Conservation (phyloP, 1,140 invertebrate genomes). For the Drosophila sp. region DNA sequence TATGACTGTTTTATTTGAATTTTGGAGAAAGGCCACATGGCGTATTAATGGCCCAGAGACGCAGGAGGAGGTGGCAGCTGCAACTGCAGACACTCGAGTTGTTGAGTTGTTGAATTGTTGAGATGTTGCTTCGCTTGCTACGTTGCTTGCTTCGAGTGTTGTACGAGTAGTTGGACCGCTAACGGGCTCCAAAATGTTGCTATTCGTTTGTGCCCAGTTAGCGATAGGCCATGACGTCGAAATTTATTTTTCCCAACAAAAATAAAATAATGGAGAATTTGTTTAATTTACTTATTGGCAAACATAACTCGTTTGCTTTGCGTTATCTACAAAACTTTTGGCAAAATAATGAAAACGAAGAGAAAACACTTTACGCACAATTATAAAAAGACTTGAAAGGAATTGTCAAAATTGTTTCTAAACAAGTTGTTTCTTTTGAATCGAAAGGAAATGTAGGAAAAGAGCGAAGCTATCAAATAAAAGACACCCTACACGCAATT, state of each 20-base stretch:
- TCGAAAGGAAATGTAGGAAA: not conserved
- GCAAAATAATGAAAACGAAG: slow-evolving; percentile 10
- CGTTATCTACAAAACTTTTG: slow-evolving; percentile 48
- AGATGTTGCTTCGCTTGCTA: slow-evolving; percentile 15
- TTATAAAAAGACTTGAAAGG: slow-evolving; percentile 32
- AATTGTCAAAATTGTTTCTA: slow-evolving; percentile 15
- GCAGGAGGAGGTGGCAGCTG: slow-evolving; percentile 18
- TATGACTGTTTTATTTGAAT: slow-evolving; percentile 79
- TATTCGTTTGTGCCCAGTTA: slow-evolving; percentile 31
- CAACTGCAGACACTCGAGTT: slow-evolving; percentile 40
- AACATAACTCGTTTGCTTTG: slow-evolving; percentile 47
- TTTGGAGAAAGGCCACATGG: slow-evolving; percentile 76
- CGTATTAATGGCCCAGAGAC: slow-evolving; percentile 34
- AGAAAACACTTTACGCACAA: slow-evolving; percentile 28
- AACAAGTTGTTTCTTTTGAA: not conserved
- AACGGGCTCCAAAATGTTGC: slow-evolving; percentile 26
- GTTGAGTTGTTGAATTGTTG: slow-evolving; percentile 31
- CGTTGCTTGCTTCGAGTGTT: slow-evolving; percentile 31
- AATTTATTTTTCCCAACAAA: slow-evolving; percentile 46
- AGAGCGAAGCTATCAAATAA: not conserved
- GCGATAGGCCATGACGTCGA: slow-evolving; percentile 24
- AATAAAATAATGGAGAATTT: slow-evolving; percentile 49
- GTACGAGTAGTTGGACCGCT: slow-evolving; percentile 38
- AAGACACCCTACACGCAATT: no score
- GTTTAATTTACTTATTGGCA: slow-evolving; percentile 69